Evolutionary conservation across 2,113 vertebrate species (phyloP).

Genomic region (Laticauda laticaudata): DNA sequence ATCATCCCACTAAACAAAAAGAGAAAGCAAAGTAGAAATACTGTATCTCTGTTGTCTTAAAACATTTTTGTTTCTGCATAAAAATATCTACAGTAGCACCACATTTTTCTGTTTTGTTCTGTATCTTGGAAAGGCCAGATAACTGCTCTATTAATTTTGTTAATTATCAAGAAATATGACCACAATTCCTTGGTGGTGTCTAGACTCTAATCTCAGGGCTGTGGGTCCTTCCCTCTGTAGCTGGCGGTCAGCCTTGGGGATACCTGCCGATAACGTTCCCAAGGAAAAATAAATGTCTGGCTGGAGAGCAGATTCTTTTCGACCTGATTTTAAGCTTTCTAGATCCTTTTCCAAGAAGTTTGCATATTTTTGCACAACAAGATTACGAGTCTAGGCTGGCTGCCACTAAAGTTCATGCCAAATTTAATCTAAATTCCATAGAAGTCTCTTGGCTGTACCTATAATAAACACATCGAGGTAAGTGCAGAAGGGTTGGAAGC

Average conservation of each 20-base stretch:
- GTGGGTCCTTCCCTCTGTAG: conserved; percentile 26
- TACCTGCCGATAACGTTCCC: conserved; percentile 47
- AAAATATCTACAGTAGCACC: background rate
- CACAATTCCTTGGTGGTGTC: conserved; percentile 27
- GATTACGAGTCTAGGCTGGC: conserved; percentile 52
- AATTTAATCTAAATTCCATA: conserved; percentile 30
- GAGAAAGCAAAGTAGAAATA: background rate
- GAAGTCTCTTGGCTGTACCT: conserved; percentile 28
- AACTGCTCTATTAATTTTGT: conserved; percentile 8
- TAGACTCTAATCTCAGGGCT: conserved; percentile 29
- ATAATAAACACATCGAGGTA: conserved; percentile 33
- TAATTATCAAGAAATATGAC: conserved; percentile 16
- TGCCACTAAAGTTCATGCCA: conserved; percentile 48
- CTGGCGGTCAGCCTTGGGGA: conserved; percentile 50
- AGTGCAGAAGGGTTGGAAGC: background rate
- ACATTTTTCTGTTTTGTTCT: background rate
- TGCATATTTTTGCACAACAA: conserved; percentile 50
- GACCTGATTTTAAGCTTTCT: conserved; percentile 62
- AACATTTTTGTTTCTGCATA: background rate
- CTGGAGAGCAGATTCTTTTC: conserved; percentile 58
- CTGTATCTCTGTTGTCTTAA: background rate
- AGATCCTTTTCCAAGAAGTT: conserved; percentile 56
- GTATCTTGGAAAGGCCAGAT: background rate
- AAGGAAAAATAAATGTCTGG: conserved; percentile 61
- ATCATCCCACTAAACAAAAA: background rate